Conservation (phyloP, 2,113 vertebrate species). For the Pluvianellus socialis region DNA sequence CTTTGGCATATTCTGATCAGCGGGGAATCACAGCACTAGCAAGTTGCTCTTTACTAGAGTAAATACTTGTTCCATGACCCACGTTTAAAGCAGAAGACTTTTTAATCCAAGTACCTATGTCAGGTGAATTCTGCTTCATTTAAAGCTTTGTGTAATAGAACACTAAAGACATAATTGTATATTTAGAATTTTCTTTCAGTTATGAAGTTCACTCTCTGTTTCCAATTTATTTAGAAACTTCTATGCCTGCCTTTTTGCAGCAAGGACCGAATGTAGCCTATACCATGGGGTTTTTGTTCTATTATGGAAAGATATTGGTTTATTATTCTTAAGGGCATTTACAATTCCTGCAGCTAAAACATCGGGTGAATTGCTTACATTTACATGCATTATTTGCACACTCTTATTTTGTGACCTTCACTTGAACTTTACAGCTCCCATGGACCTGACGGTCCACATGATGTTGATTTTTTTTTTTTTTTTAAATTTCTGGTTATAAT, state of each 20-base stretch:
- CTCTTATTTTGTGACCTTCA: not conserved
- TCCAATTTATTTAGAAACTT: not conserved
- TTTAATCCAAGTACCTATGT: not conserved
- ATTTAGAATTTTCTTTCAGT: not conserved
- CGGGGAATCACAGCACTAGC: not conserved
- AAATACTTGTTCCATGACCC: not conserved
- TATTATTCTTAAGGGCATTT: not conserved
- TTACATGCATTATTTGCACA: rapidly evolving
- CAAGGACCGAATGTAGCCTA: not conserved
- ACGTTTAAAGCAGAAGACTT: not conserved
- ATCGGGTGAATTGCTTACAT: not conserved
- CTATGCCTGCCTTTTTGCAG: not conserved
- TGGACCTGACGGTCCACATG: not conserved
- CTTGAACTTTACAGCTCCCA: not conserved
- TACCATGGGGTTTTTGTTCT: not conserved
- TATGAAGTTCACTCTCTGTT: not conserved
- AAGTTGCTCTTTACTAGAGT: not conserved
- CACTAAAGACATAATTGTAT: rapidly evolving
- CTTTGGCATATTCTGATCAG: not conserved
- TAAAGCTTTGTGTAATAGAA: not conserved
- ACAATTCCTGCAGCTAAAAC: not conserved
- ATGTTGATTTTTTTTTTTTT: not conserved
- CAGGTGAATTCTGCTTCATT: not conserved
- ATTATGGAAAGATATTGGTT: not conserved
- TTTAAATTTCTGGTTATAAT: not conserved